A percentile compares a stretch with the other conserved stretches of the same genome.
phyloP scores from a whole-genome alignment of 1,140 invertebrate species.

The Contarinia nasturtii region DNA sequence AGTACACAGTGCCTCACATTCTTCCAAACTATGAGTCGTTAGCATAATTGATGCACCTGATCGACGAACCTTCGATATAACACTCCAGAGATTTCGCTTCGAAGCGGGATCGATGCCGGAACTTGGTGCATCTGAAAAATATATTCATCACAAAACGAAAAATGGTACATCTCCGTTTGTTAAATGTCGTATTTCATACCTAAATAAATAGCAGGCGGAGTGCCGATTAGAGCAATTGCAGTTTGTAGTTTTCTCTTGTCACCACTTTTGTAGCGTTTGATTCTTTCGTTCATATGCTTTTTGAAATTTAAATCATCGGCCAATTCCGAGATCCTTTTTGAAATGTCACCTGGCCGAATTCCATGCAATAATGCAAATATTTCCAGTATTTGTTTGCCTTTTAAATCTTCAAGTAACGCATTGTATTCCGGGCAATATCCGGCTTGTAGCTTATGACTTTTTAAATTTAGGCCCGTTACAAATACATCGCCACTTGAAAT shows the following conservation, averaged over 20 bases:
- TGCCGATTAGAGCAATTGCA: conserved; percentile 78
- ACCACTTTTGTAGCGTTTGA: too few relatives aligned
- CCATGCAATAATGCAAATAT: conserved; percentile 64
- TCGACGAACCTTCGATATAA: conserved; percentile 36
- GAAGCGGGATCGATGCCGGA: conserved; percentile 72
- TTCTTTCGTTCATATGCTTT: too few relatives aligned
- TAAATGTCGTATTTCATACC: conserved; percentile 27
- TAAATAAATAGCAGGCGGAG: conserved; percentile 74
- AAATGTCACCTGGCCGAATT: conserved; percentile 21
- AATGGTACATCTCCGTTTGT: too few relatives aligned
- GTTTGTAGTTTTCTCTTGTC: conserved; percentile 24
- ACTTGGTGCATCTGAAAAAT: conserved; percentile 48
- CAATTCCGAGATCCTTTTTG: too few relatives aligned
- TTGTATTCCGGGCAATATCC: conserved; percentile 75
- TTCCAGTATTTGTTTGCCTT: conserved; percentile 52
- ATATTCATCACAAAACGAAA: too few relatives aligned
- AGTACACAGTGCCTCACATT: too few relatives aligned
- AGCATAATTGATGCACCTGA: conserved; percentile 50
- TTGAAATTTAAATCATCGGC: too few relatives aligned
- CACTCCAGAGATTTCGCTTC: conserved; percentile 58
- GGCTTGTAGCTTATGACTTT: conserved; percentile 34
- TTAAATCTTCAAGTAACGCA: conserved; percentile 62
- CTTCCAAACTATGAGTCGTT: conserved; percentile 29
- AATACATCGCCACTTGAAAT: too few relatives aligned
- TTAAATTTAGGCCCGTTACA: conserved; percentile 13